These are phyloP conservation scores for Semotilus atromaculatus DNA, from an alignment of 2,797 vertebrate species.

Conservation along the genomic window DNA sequence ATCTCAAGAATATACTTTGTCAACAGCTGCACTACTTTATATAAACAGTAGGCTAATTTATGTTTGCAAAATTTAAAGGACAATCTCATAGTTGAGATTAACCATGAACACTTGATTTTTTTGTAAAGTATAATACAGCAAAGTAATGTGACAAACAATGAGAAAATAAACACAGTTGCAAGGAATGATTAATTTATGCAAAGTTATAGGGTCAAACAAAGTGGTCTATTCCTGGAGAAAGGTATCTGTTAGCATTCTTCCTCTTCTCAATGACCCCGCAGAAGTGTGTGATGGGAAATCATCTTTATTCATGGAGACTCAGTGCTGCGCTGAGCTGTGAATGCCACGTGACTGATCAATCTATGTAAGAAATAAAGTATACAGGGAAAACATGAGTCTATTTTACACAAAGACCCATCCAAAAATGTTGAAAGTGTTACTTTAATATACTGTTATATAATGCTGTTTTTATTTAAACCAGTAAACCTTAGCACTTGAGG, in stretches of 20 bases:
- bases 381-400: background rate
- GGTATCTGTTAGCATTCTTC: background rate
- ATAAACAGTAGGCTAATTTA: background rate
- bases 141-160: background rate
- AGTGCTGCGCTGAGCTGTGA: background rate
- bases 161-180: background rate
- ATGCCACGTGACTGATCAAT: background rate
- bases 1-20: background rate
- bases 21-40: background rate
- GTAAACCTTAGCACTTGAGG: background rate
- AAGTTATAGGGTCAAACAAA: background rate
- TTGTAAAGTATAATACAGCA: background rate
- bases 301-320: slow-evolving; percentile 6
- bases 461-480: background rate
- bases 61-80: background rate
- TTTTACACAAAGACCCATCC: background rate
- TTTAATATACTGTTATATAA: background rate
- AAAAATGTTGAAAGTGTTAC: background rate
- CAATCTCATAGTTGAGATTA: background rate
- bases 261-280: background rate
- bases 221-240: background rate
- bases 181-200: background rate
- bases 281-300: slow-evolving; percentile 9
- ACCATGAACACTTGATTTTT: background rate
- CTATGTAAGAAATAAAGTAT: background rate